Percentiles rank a stretch among this genome's conserved stretches.
phyloP scores from a whole-genome alignment of 2,888 invertebrate species.

The Heliothis peltigera region DNA sequence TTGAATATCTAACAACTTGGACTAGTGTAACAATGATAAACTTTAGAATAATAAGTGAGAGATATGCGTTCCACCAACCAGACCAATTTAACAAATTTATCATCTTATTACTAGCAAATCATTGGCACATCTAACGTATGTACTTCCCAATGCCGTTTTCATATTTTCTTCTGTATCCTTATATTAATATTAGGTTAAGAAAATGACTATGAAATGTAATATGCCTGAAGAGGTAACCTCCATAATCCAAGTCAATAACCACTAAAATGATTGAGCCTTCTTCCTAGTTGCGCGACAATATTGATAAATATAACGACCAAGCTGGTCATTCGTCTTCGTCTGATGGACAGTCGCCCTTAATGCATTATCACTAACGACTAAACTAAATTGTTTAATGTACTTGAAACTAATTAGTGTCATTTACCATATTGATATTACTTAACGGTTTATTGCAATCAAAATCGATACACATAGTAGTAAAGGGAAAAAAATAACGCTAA shows the following conservation, averaged over 20 bases:
- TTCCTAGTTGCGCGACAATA: constrained; percentile 50
- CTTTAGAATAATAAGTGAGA: no score
- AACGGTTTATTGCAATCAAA: constrained; percentile 14
- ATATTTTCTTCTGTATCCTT: not conserved
- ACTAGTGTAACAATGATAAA: no score
- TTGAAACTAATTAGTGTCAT: constrained; percentile 35
- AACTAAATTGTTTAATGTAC: constrained; percentile 39
- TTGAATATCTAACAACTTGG: no score
- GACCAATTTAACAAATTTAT: no score
- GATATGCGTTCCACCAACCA: no score
- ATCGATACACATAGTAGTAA: not conserved
- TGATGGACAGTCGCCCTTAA: constrained; percentile 59
- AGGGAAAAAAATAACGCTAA: no score
- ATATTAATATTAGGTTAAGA: not conserved
- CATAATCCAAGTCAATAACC: constrained; percentile 43
- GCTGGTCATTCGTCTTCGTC: constrained; percentile 49
- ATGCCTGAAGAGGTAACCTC: constrained; percentile 11
- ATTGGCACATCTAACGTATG: no score
- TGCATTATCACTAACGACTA: constrained; percentile 49
- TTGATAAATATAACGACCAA: constrained; percentile 51
- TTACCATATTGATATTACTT: constrained; percentile 19
- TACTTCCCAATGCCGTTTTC: not conserved
- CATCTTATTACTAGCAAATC: no score
- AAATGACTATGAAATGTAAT: constrained; percentile 5
- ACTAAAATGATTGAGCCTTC: constrained; percentile 43